Evolutionary conservation across 2,797 vertebrate species (phyloP).

Genomic region (Bucorvus abyssinicus): DNA sequence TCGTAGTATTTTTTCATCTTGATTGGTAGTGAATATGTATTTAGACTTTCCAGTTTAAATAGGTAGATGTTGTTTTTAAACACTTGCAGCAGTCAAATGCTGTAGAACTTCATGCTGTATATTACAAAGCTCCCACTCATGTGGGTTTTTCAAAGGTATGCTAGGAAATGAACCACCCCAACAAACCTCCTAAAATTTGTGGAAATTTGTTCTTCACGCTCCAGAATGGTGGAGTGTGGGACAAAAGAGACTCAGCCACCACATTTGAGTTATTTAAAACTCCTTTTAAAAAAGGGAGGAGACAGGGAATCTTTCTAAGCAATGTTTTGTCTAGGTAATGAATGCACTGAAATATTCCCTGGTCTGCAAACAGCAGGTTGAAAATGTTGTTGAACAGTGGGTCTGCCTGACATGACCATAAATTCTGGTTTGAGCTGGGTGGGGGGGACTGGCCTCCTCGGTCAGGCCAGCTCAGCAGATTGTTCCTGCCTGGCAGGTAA

Average conservation of each 20-base stretch:
- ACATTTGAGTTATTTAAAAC: neutral
- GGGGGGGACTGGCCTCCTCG: neutral
- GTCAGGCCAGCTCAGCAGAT: neutral
- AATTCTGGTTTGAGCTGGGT: neutral
- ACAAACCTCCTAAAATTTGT: neutral
- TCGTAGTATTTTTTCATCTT: neutral
- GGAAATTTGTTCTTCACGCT: neutral
- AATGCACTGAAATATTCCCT: neutral
- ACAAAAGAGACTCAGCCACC: neutral
- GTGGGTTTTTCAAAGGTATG: neutral
- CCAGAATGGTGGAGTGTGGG: neutral
- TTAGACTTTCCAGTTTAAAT: neutral
- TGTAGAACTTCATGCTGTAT: neutral
- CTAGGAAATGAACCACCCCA: neutral
- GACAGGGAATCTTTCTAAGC: neutral
- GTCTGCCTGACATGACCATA: neutral
- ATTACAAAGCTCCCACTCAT: neutral
- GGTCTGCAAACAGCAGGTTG: neutral
- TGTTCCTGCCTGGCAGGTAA: neutral
- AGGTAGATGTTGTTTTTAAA: neutral
- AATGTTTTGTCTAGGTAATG: accelerated
- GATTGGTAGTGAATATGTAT: neutral
- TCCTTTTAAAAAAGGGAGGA: neutral
- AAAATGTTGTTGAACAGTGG: neutral
- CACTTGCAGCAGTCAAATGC: neutral